These are phyloP conservation scores for Sebastes oblongus DNA, from an alignment of 2,797 vertebrate genomes.

Conservation along the genomic window DNA sequence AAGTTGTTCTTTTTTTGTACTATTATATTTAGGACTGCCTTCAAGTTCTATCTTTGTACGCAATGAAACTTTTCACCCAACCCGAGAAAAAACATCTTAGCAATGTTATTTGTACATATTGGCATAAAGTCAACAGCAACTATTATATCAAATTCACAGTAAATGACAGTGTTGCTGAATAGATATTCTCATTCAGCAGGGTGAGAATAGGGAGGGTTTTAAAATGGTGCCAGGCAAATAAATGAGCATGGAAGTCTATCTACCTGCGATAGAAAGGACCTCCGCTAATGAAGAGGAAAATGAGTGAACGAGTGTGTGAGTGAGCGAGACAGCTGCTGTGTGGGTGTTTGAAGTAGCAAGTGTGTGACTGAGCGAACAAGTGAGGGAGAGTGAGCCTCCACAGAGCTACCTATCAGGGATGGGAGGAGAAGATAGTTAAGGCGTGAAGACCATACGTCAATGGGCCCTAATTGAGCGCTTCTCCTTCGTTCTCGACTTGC, in stretches of 20 bases:
- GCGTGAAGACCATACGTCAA: conserved; percentile 62
- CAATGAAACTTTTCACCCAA: not conserved
- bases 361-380: conserved; percentile 54
- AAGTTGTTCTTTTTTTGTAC: not conserved
- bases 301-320: conserved; percentile 51
- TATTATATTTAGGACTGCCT: not conserved
- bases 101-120: not conserved
- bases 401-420: conserved; percentile 42
- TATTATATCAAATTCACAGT: conserved; percentile 3
- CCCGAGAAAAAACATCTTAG: not conserved
- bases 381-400: conserved; percentile 35
- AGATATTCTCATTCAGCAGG: conserved; percentile 5
- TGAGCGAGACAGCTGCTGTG: conserved; percentile 52
- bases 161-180: conserved; percentile 21
- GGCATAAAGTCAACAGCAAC: not conserved
- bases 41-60: not conserved
- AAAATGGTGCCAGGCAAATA: conserved; percentile 41
- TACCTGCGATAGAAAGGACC: conserved; percentile 48
- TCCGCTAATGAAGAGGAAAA: conserved; percentile 61
- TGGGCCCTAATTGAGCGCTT: conserved; percentile 67
- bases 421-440: conserved; percentile 52
- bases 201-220: conserved; percentile 13
- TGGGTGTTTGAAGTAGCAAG: conserved; percentile 48
- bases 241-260: conserved; percentile 49
- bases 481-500: conserved; percentile 58